phyloP scores from a whole-genome alignment of 2,113 vertebrate genomes.

The Mastomys coucha region DNA sequence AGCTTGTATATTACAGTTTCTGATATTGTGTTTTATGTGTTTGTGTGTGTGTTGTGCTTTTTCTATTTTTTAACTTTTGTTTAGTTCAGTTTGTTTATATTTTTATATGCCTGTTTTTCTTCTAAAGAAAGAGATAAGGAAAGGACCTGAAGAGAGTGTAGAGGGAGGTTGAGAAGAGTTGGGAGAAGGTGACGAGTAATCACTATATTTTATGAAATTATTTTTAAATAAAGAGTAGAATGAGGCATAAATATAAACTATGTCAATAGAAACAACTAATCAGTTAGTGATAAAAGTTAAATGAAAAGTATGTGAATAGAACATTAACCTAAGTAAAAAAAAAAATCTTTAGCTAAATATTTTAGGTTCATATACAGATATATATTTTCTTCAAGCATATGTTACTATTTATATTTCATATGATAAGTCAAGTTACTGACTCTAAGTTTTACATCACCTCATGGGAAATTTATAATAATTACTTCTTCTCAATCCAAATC shows the following conservation, averaged over 20 bases:
- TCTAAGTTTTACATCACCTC: neutral
- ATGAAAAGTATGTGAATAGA: neutral
- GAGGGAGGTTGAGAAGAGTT: neutral
- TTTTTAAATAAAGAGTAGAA: neutral
- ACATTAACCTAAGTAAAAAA: neutral
- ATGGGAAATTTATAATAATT: neutral
- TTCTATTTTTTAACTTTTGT: too few relatives aligned
- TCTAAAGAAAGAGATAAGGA: neutral
- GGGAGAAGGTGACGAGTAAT: neutral
- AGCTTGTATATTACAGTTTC: neutral
- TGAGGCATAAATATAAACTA: neutral
- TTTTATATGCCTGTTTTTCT: neutral
- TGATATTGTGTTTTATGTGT: neutral
- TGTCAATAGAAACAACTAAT: neutral
- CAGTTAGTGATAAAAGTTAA: neutral
- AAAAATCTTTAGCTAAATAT: neutral
- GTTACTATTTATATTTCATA: neutral
- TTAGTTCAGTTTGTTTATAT: neutral
- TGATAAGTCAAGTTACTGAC: neutral
- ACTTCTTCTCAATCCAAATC: neutral
- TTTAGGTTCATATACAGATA: neutral
- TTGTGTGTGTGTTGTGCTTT: neutral
- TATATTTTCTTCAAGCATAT: neutral
- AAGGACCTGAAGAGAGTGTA: too few relatives aligned
- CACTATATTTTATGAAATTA: neutral